Percentiles rank a stretch among this genome's conserved stretches.
phyloP scores from a whole-genome alignment of 1,140 invertebrate genomes.

The Tetranychus cinnabarinus region DNA sequence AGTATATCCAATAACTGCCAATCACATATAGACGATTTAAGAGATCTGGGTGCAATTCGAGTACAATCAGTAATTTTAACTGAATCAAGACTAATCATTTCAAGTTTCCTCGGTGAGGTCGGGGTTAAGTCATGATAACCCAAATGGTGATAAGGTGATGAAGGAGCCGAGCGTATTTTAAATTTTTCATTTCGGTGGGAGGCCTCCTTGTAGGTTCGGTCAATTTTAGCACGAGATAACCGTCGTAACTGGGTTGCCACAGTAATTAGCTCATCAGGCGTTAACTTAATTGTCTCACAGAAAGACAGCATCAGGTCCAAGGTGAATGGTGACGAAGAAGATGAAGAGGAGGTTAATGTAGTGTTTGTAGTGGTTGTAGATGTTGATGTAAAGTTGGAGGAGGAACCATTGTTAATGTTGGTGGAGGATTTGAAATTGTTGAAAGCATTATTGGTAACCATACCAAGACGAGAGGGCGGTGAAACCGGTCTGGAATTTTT shows the following conservation, averaged over 20 bases:
- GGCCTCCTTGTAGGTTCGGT: background rate
- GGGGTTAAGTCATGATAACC: background rate
- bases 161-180: background rate
- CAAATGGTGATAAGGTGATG: background rate
- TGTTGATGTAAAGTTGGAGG: background rate
- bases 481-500: background rate
- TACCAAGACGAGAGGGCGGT: background rate
- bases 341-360: background rate
- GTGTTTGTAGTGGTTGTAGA: background rate
- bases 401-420: no score
- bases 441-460: background rate
- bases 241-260: background rate
- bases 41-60: slow-evolving; percentile 4
- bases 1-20: slow-evolving; percentile 24
- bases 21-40: slow-evolving; percentile 5
- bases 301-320: slow-evolving; percentile 4
- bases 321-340: background rate
- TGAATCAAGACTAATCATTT: background rate
- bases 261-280: background rate
- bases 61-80: background rate
- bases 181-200: no score
- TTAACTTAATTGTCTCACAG: slow-evolving; percentile 5
- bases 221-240: background rate
- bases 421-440: background rate
- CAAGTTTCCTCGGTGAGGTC: background rate